Percentiles rank a stretch among this genome's conserved stretches.
These are phyloP conservation scores for Neodiprion fabricii DNA, from an alignment of 1,140 invertebrate species.

Conservation along the genomic window DNA sequence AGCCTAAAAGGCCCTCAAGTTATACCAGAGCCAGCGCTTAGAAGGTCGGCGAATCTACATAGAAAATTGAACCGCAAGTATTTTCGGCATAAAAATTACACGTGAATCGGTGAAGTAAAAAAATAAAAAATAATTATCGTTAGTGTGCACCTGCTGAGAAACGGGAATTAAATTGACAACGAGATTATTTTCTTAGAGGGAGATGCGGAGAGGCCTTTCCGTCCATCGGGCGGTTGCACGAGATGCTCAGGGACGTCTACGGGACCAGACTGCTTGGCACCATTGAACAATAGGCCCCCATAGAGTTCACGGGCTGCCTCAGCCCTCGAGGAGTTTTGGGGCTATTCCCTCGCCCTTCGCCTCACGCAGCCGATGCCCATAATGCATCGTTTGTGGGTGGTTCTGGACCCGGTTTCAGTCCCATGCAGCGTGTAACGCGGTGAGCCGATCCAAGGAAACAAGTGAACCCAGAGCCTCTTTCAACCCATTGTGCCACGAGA, in stretches of 20 bases:
- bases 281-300: slow-evolving; percentile 3
- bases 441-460: slow-evolving; percentile 1
- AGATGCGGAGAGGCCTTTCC: neutral
- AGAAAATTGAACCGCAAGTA: no score
- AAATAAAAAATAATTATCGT: no score
- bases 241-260: neutral
- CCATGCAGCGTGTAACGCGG: slow-evolving; percentile 1
- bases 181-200: neutral
- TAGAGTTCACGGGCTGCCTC: neutral
- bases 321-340: neutral
- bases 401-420: neutral
- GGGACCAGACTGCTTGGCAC: slow-evolving; percentile 6
- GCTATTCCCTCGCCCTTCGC: neutral
- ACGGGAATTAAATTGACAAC: no score
- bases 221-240: neutral
- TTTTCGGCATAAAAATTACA: no score
- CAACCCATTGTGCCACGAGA: neutral
- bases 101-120: no score
- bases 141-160: no score
- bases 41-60: no score
- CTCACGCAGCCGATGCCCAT: neutral
- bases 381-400: neutral
- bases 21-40: no score
- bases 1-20: no score
- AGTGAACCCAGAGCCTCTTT: neutral